Evolutionary conservation across 2,797 vertebrate species (phyloP), one percentile per base, ranked within the genome.

Genomic region (Pelodytes ibericus): DNA sequence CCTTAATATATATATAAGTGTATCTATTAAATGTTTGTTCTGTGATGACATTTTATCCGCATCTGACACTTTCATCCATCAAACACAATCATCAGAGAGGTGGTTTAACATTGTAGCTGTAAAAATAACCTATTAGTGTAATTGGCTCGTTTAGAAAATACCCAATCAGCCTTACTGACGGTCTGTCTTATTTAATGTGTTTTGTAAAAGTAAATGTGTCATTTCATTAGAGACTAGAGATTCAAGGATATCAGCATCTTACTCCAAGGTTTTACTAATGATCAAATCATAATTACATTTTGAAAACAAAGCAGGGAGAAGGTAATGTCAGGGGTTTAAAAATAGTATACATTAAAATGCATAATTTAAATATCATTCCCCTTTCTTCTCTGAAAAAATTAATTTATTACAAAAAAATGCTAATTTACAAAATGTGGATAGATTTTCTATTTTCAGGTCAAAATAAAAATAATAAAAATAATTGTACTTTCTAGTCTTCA

Each of bases 71-170:
- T 53, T 53, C 49, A 53, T 53, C 16, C 49, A 53, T 53, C n/a
- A 47, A 47, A n/a, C 49, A 24, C 49, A 53, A 53, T 53, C 11
- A 11, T 53, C 13, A n/a, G 18, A 49, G 49, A 24, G 49, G n/a
- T 53, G 49, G 4, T 8, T 53, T 53, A 53, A 24, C 24, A 22
- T 13, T 8, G 44, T 15, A 16, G 24, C 20, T 2, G 5, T 4
- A 8, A 53, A 53, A 22, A 22, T 53, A 24, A 24, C 44, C 49
- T 27, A 68, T 75, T 65, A 68, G 56, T 36, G 25, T 61, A 60
- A 75, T 68, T 75, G 73, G 31, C 56, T 68, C 61, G 25, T 62
- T 61, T 27, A 30, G 73, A 51, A 47, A n/a, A 20, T 41, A 67
- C 18, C 62, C 53, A 67, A 59, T 68, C 64, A 60, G 26, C 41